These are phyloP conservation scores for Dynastes grantii DNA, from an alignment of 2,888 invertebrate species.

Conservation along the genomic window DNA sequence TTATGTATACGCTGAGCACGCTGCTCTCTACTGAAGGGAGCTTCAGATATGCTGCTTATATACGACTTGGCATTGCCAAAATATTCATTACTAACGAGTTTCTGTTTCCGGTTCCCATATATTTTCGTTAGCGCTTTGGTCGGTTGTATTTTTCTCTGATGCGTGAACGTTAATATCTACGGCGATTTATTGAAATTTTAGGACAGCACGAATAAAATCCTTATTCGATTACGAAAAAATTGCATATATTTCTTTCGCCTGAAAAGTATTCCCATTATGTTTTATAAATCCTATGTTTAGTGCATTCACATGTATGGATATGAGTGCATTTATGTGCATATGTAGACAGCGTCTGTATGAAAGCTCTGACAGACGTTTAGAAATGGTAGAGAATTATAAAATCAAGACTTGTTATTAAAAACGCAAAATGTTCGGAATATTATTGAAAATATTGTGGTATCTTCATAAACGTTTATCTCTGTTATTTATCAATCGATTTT, in stretches of 20 bases:
- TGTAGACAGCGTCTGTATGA: no score
- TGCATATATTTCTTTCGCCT: conserved; percentile 13
- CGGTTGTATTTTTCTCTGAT: conserved; percentile 18
- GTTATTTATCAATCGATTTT: no score
- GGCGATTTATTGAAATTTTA: conserved; percentile 40
- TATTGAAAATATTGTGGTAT: no score
- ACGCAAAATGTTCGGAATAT: no score
- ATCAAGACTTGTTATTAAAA: no score
- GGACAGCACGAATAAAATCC: conserved; percentile 21
- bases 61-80: conserved; percentile 51
- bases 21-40: conserved; percentile 12
- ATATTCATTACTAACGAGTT: conserved; percentile 58
- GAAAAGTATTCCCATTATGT: neutral
- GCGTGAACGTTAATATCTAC: conserved; percentile 22
- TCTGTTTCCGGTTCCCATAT: conserved; percentile 55
- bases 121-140: conserved; percentile 35
- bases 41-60: conserved; percentile 27
- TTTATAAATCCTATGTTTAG: conserved; percentile 2
- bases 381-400: no score
- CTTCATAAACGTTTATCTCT: no score
- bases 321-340: neutral
- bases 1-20: conserved; percentile 18
- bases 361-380: no score
- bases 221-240: conserved; percentile 16
- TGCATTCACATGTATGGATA: neutral